Percentiles rank a stretch among this genome's conserved stretches.
Conservation (phyloP, 2,888 invertebrate genomes). For the Nebria brevicollis region DNA sequence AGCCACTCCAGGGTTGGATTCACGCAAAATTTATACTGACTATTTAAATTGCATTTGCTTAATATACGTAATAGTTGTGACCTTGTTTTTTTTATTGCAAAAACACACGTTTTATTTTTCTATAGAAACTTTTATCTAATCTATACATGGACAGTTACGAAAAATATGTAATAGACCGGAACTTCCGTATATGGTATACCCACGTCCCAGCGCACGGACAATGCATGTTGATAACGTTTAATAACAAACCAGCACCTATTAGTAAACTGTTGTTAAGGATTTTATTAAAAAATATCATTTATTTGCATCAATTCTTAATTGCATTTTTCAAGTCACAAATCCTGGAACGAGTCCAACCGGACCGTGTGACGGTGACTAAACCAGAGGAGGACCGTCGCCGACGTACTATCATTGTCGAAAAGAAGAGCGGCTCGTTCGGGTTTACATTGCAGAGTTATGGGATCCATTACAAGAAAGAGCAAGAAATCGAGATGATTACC, state of each 20-base stretch:
- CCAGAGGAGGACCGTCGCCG: slow-evolving; percentile 87
- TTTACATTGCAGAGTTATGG: slow-evolving; percentile 98
- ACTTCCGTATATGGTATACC: slow-evolving; percentile 37
- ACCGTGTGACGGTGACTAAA: slow-evolving; percentile 75
- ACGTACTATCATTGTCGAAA: slow-evolving; percentile 91
- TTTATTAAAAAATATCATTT: not conserved
- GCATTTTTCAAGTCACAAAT: slow-evolving; percentile 68
- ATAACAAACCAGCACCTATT: not conserved
- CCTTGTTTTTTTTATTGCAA: not conserved
- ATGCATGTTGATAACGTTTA: not conserved
- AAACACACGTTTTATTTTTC: not conserved
- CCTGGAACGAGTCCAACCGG: slow-evolving; percentile 77
- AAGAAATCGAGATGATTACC: slow-evolving; percentile 95
- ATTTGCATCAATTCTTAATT: not conserved
- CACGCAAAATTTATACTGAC: not conserved
- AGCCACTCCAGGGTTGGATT: not conserved
- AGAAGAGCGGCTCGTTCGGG: slow-evolving; percentile 90
- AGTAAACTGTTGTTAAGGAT: no score
- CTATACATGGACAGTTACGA: not conserved
- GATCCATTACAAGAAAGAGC: slow-evolving; percentile 93
- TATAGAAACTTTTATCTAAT: not conserved
- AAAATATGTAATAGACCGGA: slow-evolving; percentile 24
- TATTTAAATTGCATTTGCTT: no score
- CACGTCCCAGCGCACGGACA: not conserved
- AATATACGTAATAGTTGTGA: not conserved